Percentiles rank a stretch among this genome's conserved stretches.
These are phyloP conservation scores for Lumbricus terrestris DNA, from an alignment of 2,888 invertebrate species.

Conservation along the genomic window DNA sequence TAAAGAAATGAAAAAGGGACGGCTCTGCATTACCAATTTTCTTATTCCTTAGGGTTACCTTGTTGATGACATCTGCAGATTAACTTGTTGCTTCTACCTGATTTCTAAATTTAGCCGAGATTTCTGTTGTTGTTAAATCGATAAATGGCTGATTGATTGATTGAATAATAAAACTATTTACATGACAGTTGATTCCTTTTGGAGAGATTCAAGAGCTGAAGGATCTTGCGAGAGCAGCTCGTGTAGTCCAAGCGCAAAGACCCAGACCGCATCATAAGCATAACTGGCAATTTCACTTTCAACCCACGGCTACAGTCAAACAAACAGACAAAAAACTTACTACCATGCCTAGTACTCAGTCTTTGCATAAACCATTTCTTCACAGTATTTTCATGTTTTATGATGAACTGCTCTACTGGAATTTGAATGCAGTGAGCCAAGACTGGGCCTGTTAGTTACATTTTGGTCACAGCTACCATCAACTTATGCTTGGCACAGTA, in stretches of 20 bases:
- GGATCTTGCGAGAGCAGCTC: slow-evolving; percentile 67
- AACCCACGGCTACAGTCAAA: slow-evolving; percentile 9
- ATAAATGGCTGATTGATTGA: too few species aligned
- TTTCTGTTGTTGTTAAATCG: too few species aligned
- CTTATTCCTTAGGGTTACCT: too few species aligned
- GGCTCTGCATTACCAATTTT: too few species aligned
- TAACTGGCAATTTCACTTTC: slow-evolving; percentile 71
- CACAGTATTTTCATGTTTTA: background rate
- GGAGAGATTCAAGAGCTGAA: slow-evolving; percentile 49
- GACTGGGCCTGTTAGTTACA: background rate
- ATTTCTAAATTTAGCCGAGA: too few species aligned
- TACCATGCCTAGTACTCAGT: background rate
- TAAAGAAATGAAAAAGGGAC: too few species aligned
- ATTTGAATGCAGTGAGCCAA: background rate
- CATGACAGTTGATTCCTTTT: slow-evolving; percentile 47
- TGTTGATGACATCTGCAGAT: too few species aligned
- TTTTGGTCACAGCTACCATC: background rate
- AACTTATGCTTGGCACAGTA: background rate
- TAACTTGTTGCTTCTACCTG: too few species aligned
- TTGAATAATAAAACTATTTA: slow-evolving; percentile 40
- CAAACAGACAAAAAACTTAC: background rate
- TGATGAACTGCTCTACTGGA: background rate
- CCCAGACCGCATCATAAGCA: slow-evolving; percentile 81
- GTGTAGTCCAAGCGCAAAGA: slow-evolving; percentile 73
- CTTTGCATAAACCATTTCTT: background rate